Base-by-base conservation (phyloP, 2,888 invertebrate genomes). In the Choreutis nemorana region DNA sequence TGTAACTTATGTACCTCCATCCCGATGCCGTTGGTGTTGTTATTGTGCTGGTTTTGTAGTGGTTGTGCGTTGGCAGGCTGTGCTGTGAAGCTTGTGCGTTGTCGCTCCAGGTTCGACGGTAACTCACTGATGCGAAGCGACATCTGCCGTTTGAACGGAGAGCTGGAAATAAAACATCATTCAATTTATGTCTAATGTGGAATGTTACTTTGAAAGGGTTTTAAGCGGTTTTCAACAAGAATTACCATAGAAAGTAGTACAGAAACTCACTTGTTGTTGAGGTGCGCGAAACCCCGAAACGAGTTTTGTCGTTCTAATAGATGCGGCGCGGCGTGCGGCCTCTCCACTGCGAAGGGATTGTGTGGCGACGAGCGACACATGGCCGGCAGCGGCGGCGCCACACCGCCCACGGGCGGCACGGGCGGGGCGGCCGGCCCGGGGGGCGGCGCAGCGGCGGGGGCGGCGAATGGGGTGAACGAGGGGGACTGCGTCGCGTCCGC, bases 231-330 rank as follows among this genome's bases (percentile, higher is more conserved):
- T n/a, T n/a, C n/a, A n/a, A n/a, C n/a, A n/a, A n/a, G n/a, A n/a
- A n/a, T n/a, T n/a, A n/a, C n/a, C n/a, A n/a, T n/a, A 5, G 9
- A 20, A 6, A 8, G n/a, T 18, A n/a, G n/a, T n/a, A n/a, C n/a
- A n/a, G n/a, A n/a, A n/a, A 38, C 38, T 33, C 24, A 78, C 79
- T 71, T 79, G 55, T 80, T 80, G 45, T 86, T 87, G 21, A 89
- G 79, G 52, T 91, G 91, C 47, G 88, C 86, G 67, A 97, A 92
- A 27, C 94, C 94, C 30, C 96, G 84, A 81, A 96, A 95, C 37
- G 95, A 95, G 41, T 96, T 94, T 75, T 99, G 97, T 16, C 98
- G 82, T 65, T 97, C 92, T 31, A 99, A 82, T 85, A 98, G 89
- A 42, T 91, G 90, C 16, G 92, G 91, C 23, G 97, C 96, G 33